Conservation (phyloP, 2,113 vertebrate species). For the Clarias macrocephalus region DNA sequence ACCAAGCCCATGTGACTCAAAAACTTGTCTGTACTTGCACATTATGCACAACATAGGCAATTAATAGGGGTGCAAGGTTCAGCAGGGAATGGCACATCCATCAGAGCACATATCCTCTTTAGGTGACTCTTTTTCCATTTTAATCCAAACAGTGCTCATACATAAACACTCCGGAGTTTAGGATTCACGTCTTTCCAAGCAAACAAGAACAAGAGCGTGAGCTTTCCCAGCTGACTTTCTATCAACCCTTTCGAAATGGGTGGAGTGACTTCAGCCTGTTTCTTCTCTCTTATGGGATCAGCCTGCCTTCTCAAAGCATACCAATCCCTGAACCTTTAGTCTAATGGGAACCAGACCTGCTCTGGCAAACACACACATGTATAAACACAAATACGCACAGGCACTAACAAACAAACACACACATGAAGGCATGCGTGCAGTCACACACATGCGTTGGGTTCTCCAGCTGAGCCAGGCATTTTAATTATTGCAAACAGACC, state of each 20-base stretch:
- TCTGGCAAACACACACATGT: slow-evolving; percentile 51
- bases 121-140: slow-evolving; percentile 58
- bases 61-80: slow-evolving; percentile 57
- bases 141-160: slow-evolving; percentile 68
- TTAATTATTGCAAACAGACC: slow-evolving; percentile 79
- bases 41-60: slow-evolving; percentile 48
- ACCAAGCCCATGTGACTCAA: slow-evolving; percentile 64
- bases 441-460: slow-evolving; percentile 54
- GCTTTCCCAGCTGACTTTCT: slow-evolving; percentile 61
- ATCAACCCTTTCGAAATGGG: slow-evolving; percentile 60
- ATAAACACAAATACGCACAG: slow-evolving; percentile 52
- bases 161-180: slow-evolving; percentile 67
- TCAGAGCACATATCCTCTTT: slow-evolving; percentile 42
- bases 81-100: slow-evolving; percentile 50
- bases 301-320: slow-evolving; percentile 73
- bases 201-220: slow-evolving; percentile 51
- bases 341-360: slow-evolving; percentile 81
- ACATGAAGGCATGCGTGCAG: slow-evolving; percentile 49
- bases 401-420: slow-evolving; percentile 41
- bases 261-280: slow-evolving; percentile 60
- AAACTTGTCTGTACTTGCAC: slow-evolving; percentile 67
- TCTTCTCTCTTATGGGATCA: slow-evolving; percentile 68
- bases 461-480: slow-evolving; percentile 70
- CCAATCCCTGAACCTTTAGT: slow-evolving; percentile 64
- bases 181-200: slow-evolving; percentile 62